Conservation (phyloP, 1,140 invertebrate species). For the Apis laboriosa region DNA sequence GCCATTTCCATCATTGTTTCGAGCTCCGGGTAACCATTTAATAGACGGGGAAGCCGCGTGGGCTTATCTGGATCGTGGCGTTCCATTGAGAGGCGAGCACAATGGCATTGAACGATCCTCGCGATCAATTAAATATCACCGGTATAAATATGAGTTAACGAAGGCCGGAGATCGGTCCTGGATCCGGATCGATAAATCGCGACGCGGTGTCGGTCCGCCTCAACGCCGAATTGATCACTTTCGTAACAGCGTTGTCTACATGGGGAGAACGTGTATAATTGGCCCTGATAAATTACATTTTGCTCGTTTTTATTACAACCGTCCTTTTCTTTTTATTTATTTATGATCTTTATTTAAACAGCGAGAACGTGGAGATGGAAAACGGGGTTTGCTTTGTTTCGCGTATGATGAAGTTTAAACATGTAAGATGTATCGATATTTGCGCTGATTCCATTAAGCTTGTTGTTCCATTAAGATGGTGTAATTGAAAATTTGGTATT, state of each 20-base stretch:
- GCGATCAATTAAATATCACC: constrained; percentile 45
- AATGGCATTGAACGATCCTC: constrained; percentile 22
- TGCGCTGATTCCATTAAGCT: neutral
- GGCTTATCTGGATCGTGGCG: constrained; percentile 23
- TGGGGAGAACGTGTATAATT: constrained; percentile 47
- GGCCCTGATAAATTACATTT: constrained; percentile 52
- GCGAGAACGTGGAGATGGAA: too few species aligned
- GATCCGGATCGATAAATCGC: constrained; percentile 40
- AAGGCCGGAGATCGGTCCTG: neutral
- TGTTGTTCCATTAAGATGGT: too few species aligned
- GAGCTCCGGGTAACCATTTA: neutral
- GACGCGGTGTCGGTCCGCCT: neutral
- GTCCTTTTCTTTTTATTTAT: constrained; percentile 58
- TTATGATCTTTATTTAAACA: constrained; percentile 47
- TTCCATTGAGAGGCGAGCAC: constrained; percentile 35
- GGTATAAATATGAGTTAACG: constrained; percentile 55
- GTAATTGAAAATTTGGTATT: too few species aligned
- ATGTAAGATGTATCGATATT: neutral
- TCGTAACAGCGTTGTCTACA: constrained; percentile 1
- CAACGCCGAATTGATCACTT: constrained; percentile 42
- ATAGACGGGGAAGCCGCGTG: neutral
- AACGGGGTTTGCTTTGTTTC: neutral
- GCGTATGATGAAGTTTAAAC: too few species aligned
- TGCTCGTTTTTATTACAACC: constrained; percentile 17
- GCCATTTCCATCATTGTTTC: constrained; percentile 35